Base-by-base conservation (phyloP, 2,888 invertebrate species). In the Osmoderma eremita region DNA sequence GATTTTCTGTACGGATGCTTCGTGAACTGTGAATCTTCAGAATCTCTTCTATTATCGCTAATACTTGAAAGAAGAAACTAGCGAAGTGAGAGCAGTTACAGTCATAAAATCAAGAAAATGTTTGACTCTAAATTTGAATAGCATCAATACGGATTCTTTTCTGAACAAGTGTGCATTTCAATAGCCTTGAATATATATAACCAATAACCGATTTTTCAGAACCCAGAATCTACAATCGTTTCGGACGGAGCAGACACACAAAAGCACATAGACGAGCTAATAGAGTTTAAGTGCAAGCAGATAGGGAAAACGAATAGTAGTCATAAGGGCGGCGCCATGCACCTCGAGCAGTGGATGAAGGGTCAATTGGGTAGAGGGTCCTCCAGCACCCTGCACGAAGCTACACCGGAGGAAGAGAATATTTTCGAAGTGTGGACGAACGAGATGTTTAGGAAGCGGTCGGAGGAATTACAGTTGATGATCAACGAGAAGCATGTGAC, bases 331-430 rank as follows among this genome's bases (percentile, higher is more conserved):
- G 91, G 90, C 65, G 91, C 91, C 0, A 80, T 91, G 54, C 92
- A 92, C 75, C 83, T 92, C 71, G 91, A 91, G 71, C 88, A 91
- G 75, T 92, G 92, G 92, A 92, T 92, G 90, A 91, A 90, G 67
- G 90, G 91, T 3, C 87, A 91, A 69, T 85, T 91, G 56, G 90
- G 90, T 71, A 84, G 86, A 41, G 58, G 45, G 15, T 30, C 58
- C 30, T 30, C 58, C 10, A 17, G 17, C 13, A 69, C 73, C 58
- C 51, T 68, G 58, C 17, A 38, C 5, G 61, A 53, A 38, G 48
- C 45, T 73, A 80, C 80, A 15, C 78, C 83, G 0, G 82, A 81
- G 39, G 78, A 81, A 12, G 78, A 81, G 12, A 83, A 85, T 1
- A 84, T 87, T 51, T 84, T 86, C 77, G 88, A 88, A 82, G 86